Conservation (phyloP, 1,140 invertebrate species). For the Acarapis woodi region DNA sequence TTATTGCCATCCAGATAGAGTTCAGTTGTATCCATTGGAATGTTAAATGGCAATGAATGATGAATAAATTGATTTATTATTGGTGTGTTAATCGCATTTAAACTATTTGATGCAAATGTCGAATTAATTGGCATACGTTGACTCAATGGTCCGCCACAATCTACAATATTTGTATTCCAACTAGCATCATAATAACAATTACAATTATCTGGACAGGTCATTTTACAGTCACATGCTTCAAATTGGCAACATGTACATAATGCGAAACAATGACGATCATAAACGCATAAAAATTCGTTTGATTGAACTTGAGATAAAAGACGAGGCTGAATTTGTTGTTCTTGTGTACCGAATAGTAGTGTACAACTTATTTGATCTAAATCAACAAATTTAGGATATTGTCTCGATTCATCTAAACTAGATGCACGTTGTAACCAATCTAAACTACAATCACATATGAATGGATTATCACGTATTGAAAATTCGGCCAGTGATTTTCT, state of each 20-base stretch:
- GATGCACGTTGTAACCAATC: conserved; percentile 50
- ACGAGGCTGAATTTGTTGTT: background rate
- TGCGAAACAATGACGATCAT: conserved; percentile 70
- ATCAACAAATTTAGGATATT: conserved; percentile 57
- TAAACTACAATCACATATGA: conserved; percentile 60
- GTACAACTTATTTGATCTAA: conserved; percentile 49
- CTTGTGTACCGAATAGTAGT: conserved; percentile 10
- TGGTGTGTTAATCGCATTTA: no score
- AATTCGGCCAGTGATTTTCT: conserved; percentile 36
- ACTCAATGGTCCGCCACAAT: conserved; percentile 46
- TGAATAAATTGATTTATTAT: no score
- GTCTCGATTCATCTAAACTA: conserved; percentile 25
- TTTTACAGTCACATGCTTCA: conserved; percentile 77
- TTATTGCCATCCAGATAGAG: conserved; percentile 68
- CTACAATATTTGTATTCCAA: conserved; percentile 70
- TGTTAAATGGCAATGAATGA: conserved; percentile 36
- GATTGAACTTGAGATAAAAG: conserved; percentile 31
- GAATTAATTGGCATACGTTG: no score
- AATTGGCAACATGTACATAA: conserved; percentile 77
- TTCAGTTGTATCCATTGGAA: conserved; percentile 77
- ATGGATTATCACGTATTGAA: conserved; percentile 57
- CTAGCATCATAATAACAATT: conserved; percentile 58
- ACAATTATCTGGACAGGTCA: conserved; percentile 69
- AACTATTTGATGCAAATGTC: no score
- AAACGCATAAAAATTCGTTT: conserved; percentile 59